phyloP scores from a whole-genome alignment of 2,113 vertebrate species.

The Coturnix japonica region DNA sequence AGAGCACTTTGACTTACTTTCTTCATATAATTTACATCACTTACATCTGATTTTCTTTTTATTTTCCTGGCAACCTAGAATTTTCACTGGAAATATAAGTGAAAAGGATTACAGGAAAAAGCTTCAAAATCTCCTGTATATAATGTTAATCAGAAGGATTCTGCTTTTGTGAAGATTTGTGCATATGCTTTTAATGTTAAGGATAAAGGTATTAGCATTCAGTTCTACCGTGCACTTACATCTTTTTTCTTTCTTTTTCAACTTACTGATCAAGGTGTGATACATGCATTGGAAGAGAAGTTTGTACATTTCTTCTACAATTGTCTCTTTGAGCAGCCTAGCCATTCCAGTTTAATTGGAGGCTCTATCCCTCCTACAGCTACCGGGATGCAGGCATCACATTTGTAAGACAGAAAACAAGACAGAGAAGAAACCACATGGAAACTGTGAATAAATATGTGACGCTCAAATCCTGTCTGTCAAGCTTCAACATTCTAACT shows the following conservation, averaged over 20 bases:
- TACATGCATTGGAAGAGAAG: background rate
- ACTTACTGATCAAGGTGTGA: background rate
- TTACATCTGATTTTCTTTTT: background rate
- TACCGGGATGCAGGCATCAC: background rate
- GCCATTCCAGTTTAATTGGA: background rate
- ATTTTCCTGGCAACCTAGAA: background rate
- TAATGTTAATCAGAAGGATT: background rate
- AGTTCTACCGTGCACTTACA: background rate
- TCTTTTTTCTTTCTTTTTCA: background rate
- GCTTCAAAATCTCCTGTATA: background rate
- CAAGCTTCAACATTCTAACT: conserved; percentile 28
- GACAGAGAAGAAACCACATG: background rate
- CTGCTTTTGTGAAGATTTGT: background rate
- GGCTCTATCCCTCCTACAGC: background rate
- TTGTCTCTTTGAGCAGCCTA: background rate
- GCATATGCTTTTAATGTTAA: background rate
- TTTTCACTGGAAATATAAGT: background rate
- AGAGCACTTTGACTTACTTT: background rate
- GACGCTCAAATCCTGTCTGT: background rate
- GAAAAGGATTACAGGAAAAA: background rate
- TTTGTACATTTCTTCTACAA: background rate
- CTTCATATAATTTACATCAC: background rate
- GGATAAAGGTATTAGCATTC: background rate
- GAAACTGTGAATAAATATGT: background rate
- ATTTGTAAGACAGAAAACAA: background rate